Evolutionary conservation across 2,888 invertebrate species (phyloP).

Genomic region (Smittia aterrima): DNA sequence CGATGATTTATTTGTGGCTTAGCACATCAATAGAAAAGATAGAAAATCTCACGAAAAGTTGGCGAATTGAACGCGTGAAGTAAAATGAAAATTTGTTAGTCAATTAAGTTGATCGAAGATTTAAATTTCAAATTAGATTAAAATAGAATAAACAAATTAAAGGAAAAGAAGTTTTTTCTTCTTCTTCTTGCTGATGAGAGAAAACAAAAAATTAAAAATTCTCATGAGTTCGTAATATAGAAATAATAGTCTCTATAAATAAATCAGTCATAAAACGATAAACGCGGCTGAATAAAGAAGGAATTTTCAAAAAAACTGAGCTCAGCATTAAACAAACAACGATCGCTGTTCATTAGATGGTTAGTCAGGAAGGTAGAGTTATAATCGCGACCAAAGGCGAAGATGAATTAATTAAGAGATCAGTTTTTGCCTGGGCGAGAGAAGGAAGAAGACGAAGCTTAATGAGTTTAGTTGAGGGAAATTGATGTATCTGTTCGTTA

Average conservation of each 20-base stretch:
- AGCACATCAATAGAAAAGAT: background rate
- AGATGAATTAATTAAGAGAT: too few species aligned
- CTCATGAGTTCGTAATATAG: background rate
- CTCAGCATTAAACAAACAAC: background rate
- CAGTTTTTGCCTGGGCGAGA: too few species aligned
- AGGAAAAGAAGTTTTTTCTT: slow-evolving; percentile 3
- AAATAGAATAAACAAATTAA: slow-evolving; percentile 36
- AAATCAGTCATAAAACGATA: slow-evolving; percentile 34
- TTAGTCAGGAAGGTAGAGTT: background rate
- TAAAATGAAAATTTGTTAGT: background rate
- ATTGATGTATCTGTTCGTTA: too few species aligned
- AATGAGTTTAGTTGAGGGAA: too few species aligned
- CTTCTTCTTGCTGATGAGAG: background rate
- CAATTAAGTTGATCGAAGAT: slow-evolving; percentile 7
- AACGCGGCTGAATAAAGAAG: background rate
- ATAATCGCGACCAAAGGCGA: background rate
- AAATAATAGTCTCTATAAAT: slow-evolving; percentile 24
- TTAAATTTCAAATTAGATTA: slow-evolving; percentile 38
- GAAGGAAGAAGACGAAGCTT: too few species aligned
- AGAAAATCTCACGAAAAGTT: background rate
- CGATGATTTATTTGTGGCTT: slow-evolving; percentile 28
- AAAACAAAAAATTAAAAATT: background rate
- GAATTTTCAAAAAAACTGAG: background rate
- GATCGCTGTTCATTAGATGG: background rate
- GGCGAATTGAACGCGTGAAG: background rate